Evolutionary conservation across 2,797 vertebrate genomes (phyloP), one percentile per base, ranked within the genome.

Genomic region (Hyperoplus immaculatus): DNA sequence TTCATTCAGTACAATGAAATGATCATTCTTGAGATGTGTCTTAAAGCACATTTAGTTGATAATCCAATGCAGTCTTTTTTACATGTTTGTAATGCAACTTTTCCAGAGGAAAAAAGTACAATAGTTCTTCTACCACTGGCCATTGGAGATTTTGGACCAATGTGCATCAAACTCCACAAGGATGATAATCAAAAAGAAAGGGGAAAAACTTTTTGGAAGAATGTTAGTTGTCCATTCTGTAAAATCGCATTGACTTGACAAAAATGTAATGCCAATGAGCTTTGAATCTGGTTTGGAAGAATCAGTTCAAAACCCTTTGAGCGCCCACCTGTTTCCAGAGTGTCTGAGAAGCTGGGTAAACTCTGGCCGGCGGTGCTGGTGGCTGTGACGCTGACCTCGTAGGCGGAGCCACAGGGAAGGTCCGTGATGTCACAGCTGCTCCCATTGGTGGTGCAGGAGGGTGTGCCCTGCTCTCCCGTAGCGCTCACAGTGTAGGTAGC

Each of bases 331-430:
- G 96, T 98, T 89, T 98, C 97, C 54, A 97, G 84, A 29, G 90
- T 89, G 9, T 96, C 69, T 0, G 92, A 95, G 94, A 94, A 98
- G 93, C 97, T 98, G 76, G 97, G 96, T 73, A 97, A 95, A 85
- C 98, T 98, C 43, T 62, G 72, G 47, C 97, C 97, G 0, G 89
- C 94, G 3, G 72, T 14, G 2, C 94, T 95, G 56, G 69, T 90
- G 0, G 98, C 97, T 21, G 81, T 81, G 15, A 85, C 95, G 0
- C 87, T 96, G 85, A 98, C 80, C 1, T 96, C 95, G 69, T 96
- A 98, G 58, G 78, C 42, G 8, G 95, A 95, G 77, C 98, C 97
- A 18, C 97, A 99, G 50, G 94, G 94, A 65, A 98, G 93, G 80
- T 91, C 87, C 0, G 49, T 54, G 72, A 99, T 56, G 66, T 91